A percentile compares a stretch with the other conserved stretches of the same genome.
Evolutionary conservation across 2,113 vertebrate genomes (phyloP).

Genomic region (Pteronura brasiliensis): DNA sequence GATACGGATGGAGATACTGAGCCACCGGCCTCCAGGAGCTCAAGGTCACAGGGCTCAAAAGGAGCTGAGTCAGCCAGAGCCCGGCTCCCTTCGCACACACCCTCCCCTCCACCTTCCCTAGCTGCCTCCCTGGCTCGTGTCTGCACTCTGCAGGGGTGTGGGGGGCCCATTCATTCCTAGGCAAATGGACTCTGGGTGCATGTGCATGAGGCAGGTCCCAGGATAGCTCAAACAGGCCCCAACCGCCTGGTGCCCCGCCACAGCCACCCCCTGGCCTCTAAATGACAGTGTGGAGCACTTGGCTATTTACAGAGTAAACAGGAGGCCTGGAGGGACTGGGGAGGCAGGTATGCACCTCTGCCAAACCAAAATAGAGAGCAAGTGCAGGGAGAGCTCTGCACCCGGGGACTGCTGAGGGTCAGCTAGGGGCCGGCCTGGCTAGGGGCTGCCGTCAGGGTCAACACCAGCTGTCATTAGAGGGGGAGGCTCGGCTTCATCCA

Average conservation of each 20-base stretch:
- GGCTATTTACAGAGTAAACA: slow-evolving; percentile 88
- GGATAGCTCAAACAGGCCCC: slow-evolving; percentile 85
- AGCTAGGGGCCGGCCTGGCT: slow-evolving; percentile 22
- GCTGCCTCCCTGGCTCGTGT: slow-evolving; percentile 48
- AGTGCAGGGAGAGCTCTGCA: slow-evolving; percentile 62
- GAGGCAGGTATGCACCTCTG: slow-evolving; percentile 58
- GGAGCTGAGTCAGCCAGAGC: neutral
- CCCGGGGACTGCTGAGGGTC: neutral
- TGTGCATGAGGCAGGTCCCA: slow-evolving; percentile 78
- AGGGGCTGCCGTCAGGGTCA: slow-evolving; percentile 70
- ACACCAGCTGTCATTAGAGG: slow-evolving; percentile 65
- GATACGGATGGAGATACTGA: neutral
- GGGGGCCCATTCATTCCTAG: slow-evolving; percentile 83
- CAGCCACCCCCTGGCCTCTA: slow-evolving; percentile 81
- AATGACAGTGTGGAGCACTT: slow-evolving; percentile 80
- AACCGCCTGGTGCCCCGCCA: slow-evolving; percentile 79
- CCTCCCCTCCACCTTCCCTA: neutral
- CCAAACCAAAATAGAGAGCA: slow-evolving; percentile 82
- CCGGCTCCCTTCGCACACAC: neutral
- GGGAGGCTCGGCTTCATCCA: neutral
- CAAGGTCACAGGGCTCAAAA: slow-evolving; percentile 30
- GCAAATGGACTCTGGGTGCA: slow-evolving; percentile 82
- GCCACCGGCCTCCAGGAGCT: neutral
- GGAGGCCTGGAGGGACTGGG: slow-evolving; percentile 69
- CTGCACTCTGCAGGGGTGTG: slow-evolving; percentile 59